Base-by-base conservation (phyloP, 2,888 invertebrate genomes). In the Drosophila anomelani region DNA sequence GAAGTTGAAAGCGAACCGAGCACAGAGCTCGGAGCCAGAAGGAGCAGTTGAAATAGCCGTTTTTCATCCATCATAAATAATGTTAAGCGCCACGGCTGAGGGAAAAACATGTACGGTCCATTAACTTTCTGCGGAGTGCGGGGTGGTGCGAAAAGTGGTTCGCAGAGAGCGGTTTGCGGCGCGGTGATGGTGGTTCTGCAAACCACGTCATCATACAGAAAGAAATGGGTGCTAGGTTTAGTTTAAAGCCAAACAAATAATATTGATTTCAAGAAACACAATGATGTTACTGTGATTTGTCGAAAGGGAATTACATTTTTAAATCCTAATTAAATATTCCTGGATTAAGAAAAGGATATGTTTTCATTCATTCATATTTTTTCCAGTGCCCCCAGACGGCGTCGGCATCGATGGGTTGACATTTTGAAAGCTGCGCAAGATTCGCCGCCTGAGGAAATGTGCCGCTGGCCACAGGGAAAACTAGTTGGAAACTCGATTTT, bases 31-130 rank as follows among this genome's bases (percentile, higher is more conserved):
- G 13, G 51, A 38, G 46, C 10, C 46, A 32, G 23, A 44, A 60
- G 61, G 57, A 51, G 54, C 46, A 77, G 60, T 73, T 64, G 51
- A 77, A 78, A 85, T 76, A 75, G 80, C 80, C 83, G 88, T 87
- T 90, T 90, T 90, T 75, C 84, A 89, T 88, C 84, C 90, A 89
- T 88, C 91, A 89, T 91, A 91, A 91, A 92, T 91, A 90, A 90
- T 90, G 87, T 90, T 92, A 91, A 92, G 92, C 92, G 92, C 92
- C 92, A 91, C 85, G 90, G 91, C 90, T 92, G 90, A 92, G 87
- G 86, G 90, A 89, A 90, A 91, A 92, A 91, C 92, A 92, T 92
- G 91, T 88, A 89, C 92, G 90, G 90, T 90, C 91, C 91, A 92
- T 92, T 92, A 92, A 91, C 85, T 92, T 91, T 90, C 83, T 72